Conservation (phyloP, 2,888 invertebrate genomes). For the Stenoptilia bipunctidactyla region DNA sequence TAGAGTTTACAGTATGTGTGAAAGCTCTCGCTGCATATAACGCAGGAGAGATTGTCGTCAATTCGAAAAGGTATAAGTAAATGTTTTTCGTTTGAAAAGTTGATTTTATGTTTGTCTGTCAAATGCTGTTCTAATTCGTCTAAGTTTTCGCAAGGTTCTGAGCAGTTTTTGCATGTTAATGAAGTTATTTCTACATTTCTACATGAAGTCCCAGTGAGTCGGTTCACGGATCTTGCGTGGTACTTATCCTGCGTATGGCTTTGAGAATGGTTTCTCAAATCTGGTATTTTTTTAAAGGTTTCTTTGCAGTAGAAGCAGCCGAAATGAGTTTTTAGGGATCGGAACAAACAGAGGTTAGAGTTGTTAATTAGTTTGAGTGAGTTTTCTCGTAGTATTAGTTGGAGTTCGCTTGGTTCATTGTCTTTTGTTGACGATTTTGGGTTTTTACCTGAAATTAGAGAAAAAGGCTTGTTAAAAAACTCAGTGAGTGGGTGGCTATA, state of each 20-base stretch:
- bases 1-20: constrained; percentile 25
- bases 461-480: too few relatives aligned
- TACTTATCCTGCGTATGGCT: too few relatives aligned
- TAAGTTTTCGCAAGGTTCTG: constrained; percentile 18
- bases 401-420: too few relatives aligned
- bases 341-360: constrained; percentile 38
- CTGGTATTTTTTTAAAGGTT: constrained; percentile 23
- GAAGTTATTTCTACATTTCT: constrained; percentile 35
- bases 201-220: constrained; percentile 12
- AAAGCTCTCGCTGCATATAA: constrained; percentile 23
- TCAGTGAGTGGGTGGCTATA: too few relatives aligned
- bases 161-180: constrained; percentile 30
- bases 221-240: too few relatives aligned
- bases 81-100: constrained; percentile 21
- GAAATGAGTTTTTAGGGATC: constrained; percentile 30
- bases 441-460: too few relatives aligned
- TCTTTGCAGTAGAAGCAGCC: constrained; percentile 31
- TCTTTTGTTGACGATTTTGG: too few relatives aligned
- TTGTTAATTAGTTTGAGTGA: constrained; percentile 31
- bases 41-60: constrained; percentile 24
- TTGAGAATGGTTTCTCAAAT: constrained; percentile 15
- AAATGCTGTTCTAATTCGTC: constrained; percentile 26
- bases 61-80: constrained; percentile 31
- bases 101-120: constrained; percentile 20
- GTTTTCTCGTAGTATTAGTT: constrained; percentile 20